These are phyloP conservation scores for Plebejus argus DNA, from an alignment of 2,888 invertebrate species.

Conservation along the genomic window DNA sequence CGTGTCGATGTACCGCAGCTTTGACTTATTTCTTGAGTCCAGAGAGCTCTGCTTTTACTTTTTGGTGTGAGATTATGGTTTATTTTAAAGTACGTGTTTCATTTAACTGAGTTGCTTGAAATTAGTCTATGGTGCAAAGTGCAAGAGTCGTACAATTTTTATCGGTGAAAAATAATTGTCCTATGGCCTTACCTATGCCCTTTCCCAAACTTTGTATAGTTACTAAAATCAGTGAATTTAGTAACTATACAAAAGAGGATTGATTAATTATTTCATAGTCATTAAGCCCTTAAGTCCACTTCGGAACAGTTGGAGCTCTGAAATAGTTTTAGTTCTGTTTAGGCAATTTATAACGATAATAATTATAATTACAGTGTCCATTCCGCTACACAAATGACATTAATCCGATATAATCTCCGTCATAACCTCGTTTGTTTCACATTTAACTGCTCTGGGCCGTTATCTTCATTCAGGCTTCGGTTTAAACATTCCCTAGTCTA, in stretches of 20 bases:
- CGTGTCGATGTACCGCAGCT: neutral
- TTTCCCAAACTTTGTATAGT: no score
- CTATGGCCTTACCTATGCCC: no score
- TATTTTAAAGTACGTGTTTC: no score
- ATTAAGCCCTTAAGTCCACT: neutral
- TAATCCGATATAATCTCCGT: slow-evolving; percentile 20
- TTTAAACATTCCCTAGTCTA: neutral
- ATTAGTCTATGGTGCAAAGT: no score
- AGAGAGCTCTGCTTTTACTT: neutral
- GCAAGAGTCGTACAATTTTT: no score
- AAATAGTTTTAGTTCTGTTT: slow-evolving; percentile 16
- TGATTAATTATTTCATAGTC: neutral
- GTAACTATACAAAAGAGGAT: neutral
- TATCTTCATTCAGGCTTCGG: neutral
- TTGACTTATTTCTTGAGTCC: neutral
- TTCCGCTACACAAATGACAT: slow-evolving; percentile 10
- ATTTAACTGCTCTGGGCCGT: neutral
- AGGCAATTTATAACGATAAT: slow-evolving; percentile 21
- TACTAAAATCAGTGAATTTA: no score
- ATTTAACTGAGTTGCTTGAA: no score
- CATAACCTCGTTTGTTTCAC: neutral
- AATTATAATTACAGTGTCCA: slow-evolving; percentile 9
- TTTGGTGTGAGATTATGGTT: no score
- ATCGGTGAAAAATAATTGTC: no score
- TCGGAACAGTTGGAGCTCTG: neutral